Base-by-base conservation (phyloP, 35 echinoderm and acorn worm species). In the Apostichopus californicus region DNA sequence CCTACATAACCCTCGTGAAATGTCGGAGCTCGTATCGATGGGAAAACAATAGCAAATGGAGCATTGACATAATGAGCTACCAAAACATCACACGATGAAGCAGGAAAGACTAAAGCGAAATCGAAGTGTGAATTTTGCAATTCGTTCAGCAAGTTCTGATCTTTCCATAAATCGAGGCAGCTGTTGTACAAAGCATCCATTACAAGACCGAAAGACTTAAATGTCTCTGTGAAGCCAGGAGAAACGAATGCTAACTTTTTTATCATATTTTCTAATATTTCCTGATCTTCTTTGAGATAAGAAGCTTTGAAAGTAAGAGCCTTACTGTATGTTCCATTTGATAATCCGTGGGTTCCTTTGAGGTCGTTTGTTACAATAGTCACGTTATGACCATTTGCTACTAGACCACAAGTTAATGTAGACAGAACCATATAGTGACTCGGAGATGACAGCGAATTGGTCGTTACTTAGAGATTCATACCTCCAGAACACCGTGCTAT, bases 81-180 rank as follows among this genome's bases (percentile, higher is more conserved):
- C 13, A 87, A 60, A 57, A 87, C 83, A 60, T 87, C 83, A 87
- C 83, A 87, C 1, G 83, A 18, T 15, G 55, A 60, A 60, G 61
- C 13, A 21, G 83, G 83, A 87, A 87, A 87, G 15, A 87, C 59
- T 60, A 87, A 60, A 46, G 55, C 56, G 9, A 87, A 87, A 60
- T n/a, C n/a, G n/a, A n/a, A n/a, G n/a, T n/a, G n/a, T n/a, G n/a
- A n/a, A n/a, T n/a, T n/a, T n/a, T n/a, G n/a, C n/a, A n/a, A n/a
- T n/a, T n/a, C n/a, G n/a, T n/a, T n/a, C n/a, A n/a, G n/a, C n/a
- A n/a, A n/a, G n/a, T n/a, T n/a, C n/a, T n/a, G n/a, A n/a, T 87
- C 83, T 8, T 87, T 87, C 55, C 55, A 87, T 56, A 87, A 24
- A 24, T 87, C 83, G 13, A 57, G 12, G 22, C 83, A 87, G 60